phyloP scores from a whole-genome alignment of 2,888 invertebrate genomes.

The Brachycybe producta region DNA sequence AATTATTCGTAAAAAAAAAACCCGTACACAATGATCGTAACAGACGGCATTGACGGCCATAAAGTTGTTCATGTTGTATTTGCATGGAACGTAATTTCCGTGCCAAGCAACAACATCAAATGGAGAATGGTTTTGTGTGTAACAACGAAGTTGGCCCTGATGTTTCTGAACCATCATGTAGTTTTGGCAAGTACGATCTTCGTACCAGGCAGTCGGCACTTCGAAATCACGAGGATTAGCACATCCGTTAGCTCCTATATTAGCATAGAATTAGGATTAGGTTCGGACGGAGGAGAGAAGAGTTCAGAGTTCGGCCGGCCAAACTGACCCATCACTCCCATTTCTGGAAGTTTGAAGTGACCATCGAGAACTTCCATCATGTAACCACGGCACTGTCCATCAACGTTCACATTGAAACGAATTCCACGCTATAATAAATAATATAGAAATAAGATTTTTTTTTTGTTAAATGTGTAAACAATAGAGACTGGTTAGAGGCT shows the following conservation, averaged over 20 bases:
- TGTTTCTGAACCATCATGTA: constrained; percentile 73
- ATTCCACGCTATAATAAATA: constrained; percentile 64
- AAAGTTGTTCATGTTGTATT: constrained; percentile 81
- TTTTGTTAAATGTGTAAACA: background rate
- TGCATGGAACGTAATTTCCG: constrained; percentile 95
- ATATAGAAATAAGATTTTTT: background rate
- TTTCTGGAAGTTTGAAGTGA: constrained; percentile 82
- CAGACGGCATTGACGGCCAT: constrained; percentile 93
- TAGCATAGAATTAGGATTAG: background rate
- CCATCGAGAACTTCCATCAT: constrained; percentile 88
- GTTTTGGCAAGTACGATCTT: constrained; percentile 50
- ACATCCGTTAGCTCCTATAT: constrained; percentile 83
- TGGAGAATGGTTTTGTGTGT: constrained; percentile 73
- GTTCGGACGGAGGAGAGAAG: too few relatives aligned
- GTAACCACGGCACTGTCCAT: constrained; percentile 46
- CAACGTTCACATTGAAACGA: constrained; percentile 67
- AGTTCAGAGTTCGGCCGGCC: too few relatives aligned
- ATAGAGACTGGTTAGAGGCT: too few relatives aligned
- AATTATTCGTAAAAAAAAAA: background rate
- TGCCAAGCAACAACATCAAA: constrained; percentile 99
- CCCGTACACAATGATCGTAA: constrained; percentile 76
- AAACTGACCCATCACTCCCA: constrained; percentile 85
- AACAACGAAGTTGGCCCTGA: constrained; percentile 74
- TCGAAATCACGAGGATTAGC: constrained; percentile 92
- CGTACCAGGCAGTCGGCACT: constrained; percentile 78